These are phyloP conservation scores for Taphrorychus bicolor DNA, from an alignment of 2,888 invertebrate genomes.

Conservation along the genomic window DNA sequence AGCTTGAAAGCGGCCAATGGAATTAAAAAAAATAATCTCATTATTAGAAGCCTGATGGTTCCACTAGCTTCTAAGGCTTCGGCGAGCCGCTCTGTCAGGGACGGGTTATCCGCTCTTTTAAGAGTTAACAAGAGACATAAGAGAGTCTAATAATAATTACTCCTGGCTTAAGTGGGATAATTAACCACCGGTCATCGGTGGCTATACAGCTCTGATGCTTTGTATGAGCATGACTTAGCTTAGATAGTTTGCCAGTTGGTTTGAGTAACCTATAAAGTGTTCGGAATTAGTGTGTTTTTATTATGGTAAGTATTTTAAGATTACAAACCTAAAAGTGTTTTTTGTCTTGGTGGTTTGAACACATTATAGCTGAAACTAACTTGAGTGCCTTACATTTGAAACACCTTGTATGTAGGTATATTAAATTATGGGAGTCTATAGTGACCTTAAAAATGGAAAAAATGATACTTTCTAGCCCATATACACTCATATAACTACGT, in stretches of 20 bases:
- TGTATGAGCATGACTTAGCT: background rate
- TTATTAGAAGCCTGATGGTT: constrained; percentile 48
- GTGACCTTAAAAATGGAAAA: too few relatives aligned
- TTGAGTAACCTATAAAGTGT: background rate
- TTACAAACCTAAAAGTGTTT: too few relatives aligned
- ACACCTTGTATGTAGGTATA: too few relatives aligned
- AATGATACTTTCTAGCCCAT: too few relatives aligned
- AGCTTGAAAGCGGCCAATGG: constrained; percentile 30
- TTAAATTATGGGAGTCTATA: too few relatives aligned
- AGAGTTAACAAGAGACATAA: background rate
- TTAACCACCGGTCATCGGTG: background rate
- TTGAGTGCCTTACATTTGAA: too few relatives aligned
- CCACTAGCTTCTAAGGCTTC: constrained; percentile 24
- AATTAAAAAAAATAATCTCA: constrained; percentile 48
- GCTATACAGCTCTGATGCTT: background rate
- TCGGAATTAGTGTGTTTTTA: background rate
- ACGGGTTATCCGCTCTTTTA: constrained; percentile 14
- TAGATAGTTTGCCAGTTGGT: background rate
- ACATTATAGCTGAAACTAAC: too few relatives aligned
- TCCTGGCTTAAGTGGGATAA: constrained; percentile 19
- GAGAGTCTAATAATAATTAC: background rate
- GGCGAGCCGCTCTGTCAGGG: constrained; percentile 26
- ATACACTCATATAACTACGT: too few relatives aligned
- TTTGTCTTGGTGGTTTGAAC: too few relatives aligned
- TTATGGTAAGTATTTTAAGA: background rate